These are phyloP conservation scores for Ameiurus melas DNA, from an alignment of 2,113 vertebrate species.

Conservation along the genomic window DNA sequence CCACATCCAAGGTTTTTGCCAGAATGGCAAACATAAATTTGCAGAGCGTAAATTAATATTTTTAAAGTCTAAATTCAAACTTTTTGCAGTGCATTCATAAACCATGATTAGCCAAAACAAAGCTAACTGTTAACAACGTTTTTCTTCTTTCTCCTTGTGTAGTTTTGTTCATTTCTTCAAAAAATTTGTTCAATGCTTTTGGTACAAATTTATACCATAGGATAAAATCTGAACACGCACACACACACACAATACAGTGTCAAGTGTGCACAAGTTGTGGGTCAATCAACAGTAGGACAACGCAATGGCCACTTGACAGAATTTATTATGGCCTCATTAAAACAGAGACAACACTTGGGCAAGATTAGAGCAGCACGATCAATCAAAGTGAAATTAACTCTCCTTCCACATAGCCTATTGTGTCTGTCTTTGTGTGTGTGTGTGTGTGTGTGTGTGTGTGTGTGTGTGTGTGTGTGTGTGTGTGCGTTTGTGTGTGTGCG, in stretches of 20 bases:
- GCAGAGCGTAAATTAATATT: too few relatives aligned
- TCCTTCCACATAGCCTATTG: neutral
- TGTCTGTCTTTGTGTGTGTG: neutral
- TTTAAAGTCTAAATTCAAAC: too few relatives aligned
- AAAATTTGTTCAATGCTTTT: too few relatives aligned
- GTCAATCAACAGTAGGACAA: conserved; percentile 56
- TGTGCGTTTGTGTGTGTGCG: neutral
- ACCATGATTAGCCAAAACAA: too few relatives aligned
- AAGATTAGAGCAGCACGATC: conserved; percentile 62
- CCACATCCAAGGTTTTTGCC: too few relatives aligned
- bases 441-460: neutral
- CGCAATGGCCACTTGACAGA: conserved; percentile 58
- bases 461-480: too few relatives aligned
- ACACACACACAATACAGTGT: conserved; percentile 21
- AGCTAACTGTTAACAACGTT: too few relatives aligned
- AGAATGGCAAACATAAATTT: too few relatives aligned
- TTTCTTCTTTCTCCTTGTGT: too few relatives aligned
- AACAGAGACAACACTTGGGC: conserved; percentile 58
- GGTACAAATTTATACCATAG: too few relatives aligned
- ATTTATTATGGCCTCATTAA: conserved; percentile 68
- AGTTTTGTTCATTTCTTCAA: too few relatives aligned
- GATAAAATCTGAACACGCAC: conserved; percentile 3
- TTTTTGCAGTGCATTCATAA: too few relatives aligned
- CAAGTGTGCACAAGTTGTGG: conserved; percentile 31
- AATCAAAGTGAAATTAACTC: conserved; percentile 64